Percentiles rank a stretch among this genome's conserved stretches.
Evolutionary conservation across 2,113 vertebrate species (phyloP).

Genomic region (Meriones unguiculatus): DNA sequence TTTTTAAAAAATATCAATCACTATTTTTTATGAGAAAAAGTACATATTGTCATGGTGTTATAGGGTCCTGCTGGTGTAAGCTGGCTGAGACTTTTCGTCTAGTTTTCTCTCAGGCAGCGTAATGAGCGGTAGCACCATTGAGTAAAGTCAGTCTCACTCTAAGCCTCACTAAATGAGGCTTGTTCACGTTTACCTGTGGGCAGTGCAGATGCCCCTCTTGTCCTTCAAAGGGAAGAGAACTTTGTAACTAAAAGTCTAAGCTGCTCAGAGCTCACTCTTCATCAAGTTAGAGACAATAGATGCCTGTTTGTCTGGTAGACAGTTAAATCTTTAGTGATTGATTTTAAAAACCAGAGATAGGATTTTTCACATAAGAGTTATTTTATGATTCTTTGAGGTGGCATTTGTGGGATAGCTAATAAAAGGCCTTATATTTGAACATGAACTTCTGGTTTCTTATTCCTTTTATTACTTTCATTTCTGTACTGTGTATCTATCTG

Average conservation of each 20-base stretch:
- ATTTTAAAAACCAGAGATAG: conserved; percentile 14
- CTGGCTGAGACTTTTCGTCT: not conserved
- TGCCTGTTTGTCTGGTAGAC: not conserved
- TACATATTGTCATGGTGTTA: not conserved
- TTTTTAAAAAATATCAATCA: conserved; percentile 3
- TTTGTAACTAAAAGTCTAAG: conserved; percentile 45
- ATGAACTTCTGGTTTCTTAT: not conserved
- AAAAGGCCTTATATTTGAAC: not conserved
- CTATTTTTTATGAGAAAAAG: conserved; percentile 35
- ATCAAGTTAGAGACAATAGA: conserved; percentile 14
- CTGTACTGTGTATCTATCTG: not conserved
- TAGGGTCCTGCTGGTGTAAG: not conserved
- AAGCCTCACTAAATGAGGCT: not conserved
- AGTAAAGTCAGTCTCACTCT: not conserved
- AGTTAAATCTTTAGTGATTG: conserved; percentile 29
- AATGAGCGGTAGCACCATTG: not conserved
- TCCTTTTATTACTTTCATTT: conserved; percentile 2
- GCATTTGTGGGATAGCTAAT: not conserved
- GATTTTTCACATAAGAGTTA: not conserved
- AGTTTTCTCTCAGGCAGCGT: not conserved
- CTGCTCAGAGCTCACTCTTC: not conserved
- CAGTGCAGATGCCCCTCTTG: not conserved
- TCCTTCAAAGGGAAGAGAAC: not conserved
- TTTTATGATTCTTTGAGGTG: not conserved
- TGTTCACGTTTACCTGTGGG: conserved; percentile 12